These are phyloP conservation scores for Sebastes taczanowskii DNA, from an alignment of 2,797 vertebrate genomes.

Conservation along the genomic window DNA sequence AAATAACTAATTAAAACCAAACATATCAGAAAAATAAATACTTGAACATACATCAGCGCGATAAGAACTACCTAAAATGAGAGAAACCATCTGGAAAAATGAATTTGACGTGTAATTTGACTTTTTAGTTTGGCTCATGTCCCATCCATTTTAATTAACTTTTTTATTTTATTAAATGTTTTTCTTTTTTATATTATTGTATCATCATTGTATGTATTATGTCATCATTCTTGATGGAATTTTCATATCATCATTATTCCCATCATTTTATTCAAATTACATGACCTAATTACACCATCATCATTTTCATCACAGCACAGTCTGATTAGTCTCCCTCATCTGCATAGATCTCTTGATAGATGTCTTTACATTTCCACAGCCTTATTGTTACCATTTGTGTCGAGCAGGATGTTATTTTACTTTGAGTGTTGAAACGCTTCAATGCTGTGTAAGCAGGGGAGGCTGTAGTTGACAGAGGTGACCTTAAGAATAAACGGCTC, in stretches of 20 bases:
- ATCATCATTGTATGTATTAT: neutral
- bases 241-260: neutral
- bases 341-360: too few species aligned
- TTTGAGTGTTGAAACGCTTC: constrained; percentile 18
- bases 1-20: too few species aligned
- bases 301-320: neutral
- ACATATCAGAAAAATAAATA: too few species aligned
- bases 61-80: too few species aligned
- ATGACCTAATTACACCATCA: neutral
- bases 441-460: constrained; percentile 9
- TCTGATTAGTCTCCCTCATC: neutral
- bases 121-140: too few species aligned
- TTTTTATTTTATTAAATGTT: too few species aligned
- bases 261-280: neutral
- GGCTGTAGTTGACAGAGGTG: constrained; percentile 41
- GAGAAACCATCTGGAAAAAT: too few species aligned
- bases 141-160: too few species aligned
- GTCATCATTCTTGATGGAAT: neutral
- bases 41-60: too few species aligned
- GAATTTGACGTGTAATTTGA: too few species aligned
- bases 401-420: neutral
- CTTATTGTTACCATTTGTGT: neutral
- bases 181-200: too few species aligned
- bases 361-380: neutral
- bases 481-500: constrained; percentile 47